These are phyloP conservation scores for Ceyx erithaca DNA, from an alignment of 2,797 vertebrate genomes.

Conservation along the genomic window DNA sequence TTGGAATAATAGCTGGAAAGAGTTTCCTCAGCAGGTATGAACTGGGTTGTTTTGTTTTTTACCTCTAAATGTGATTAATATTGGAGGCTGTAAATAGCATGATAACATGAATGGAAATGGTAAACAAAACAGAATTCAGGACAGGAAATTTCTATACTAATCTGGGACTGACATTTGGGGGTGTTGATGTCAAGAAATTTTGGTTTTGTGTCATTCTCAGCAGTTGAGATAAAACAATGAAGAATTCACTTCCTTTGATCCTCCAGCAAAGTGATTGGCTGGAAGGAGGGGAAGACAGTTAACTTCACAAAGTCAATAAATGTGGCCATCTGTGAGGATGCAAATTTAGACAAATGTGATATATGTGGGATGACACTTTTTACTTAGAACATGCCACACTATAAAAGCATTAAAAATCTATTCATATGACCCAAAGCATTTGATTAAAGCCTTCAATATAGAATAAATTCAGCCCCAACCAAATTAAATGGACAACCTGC, in stretches of 20 bases:
- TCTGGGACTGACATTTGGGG: slow-evolving; percentile 6
- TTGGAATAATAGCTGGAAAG: neutral
- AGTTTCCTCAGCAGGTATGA: neutral
- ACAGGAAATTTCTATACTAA: slow-evolving; percentile 3
- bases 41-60: neutral
- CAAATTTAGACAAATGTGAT: slow-evolving; percentile 52
- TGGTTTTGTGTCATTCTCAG: slow-evolving; percentile 31
- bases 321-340: slow-evolving; percentile 39
- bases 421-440: slow-evolving; percentile 26
- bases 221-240: slow-evolving; percentile 30
- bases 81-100: neutral
- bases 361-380: slow-evolving; percentile 42
- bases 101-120: neutral
- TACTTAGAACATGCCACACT: slow-evolving; percentile 47
- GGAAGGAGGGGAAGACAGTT: neutral
- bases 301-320: slow-evolving; percentile 48
- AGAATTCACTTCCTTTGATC: neutral
- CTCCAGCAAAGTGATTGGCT: neutral
- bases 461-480: slow-evolving; percentile 41
- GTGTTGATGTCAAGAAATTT: slow-evolving; percentile 35
- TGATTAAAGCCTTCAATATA: slow-evolving; percentile 55
- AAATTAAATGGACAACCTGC: neutral
- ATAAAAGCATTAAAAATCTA: slow-evolving; percentile 45
- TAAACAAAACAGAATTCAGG: neutral
- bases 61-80: neutral